Base-by-base conservation (phyloP, 2,113 vertebrate species). In the Sinocyclocheilus anshuiensis region DNA sequence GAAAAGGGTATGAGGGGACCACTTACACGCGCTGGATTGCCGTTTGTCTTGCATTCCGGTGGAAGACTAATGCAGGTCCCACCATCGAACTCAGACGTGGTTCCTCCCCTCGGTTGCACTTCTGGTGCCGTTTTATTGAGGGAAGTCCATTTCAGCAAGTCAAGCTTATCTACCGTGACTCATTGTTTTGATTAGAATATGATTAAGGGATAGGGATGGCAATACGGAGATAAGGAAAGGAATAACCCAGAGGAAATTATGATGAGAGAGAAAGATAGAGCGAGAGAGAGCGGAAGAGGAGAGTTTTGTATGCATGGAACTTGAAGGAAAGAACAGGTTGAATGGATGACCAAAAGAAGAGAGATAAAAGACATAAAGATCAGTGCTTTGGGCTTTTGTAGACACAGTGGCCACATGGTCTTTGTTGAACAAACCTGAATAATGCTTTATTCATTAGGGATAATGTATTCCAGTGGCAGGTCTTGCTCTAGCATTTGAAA, bases 381-480 rank as follows among this genome's bases (percentile, higher is more conserved):
- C 33, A 55, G 63, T 67, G 74, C 42, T 69, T 63, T 15, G n/a
- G 50, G 67, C 71, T 78, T 82, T 45, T 42, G 42, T 57, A 83
- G 86, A 77, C 83, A 72, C 20, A 24, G 79, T 74, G 63, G 50
- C 79, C 75, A 42, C 77, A 69, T 55, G 42, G 42, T 80, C 86
- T 81, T 84, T 87, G 81, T 86, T 76, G 36, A 87, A 89, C 80
- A 87, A 89, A 87, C 61, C 42, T 4, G 86, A 85, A 85, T 80
- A 71, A 84, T 79, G 79, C 83, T 79, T 33, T 85, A 55, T 75
- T 87, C 69, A 89, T 87, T 89, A 84, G 75, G 36, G 80, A 87
- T 87, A 87, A 81, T 86, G 84, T 63, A 84, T 87, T 88, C 80
- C 67, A 55, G 45, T 77, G 50, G 67, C 86, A 81, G 53, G 57